Percentiles rank a stretch among this genome's conserved stretches.
Evolutionary conservation across 64 coral and sea anemone genomes (phyloP).

Genomic region (Pachyseris speciosa): DNA sequence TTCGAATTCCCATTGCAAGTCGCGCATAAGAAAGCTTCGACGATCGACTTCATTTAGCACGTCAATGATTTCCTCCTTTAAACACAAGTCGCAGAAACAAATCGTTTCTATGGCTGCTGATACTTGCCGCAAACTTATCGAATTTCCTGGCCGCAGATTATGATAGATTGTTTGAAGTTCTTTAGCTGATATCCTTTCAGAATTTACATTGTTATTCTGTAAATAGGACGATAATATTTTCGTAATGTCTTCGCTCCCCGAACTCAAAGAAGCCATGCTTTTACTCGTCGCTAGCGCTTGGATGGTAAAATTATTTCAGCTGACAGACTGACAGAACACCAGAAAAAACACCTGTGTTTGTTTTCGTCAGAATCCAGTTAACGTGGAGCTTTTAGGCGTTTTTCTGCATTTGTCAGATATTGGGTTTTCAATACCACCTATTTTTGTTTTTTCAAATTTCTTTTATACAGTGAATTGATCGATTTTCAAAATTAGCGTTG

Average conservation of each 20-base stretch:
- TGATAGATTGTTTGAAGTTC: constrained; percentile 54
- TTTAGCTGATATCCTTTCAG: constrained; percentile 14
- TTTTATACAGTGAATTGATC: not conserved
- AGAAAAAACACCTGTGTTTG: constrained; percentile 46
- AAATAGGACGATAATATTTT: not conserved
- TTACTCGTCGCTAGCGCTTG: not conserved
- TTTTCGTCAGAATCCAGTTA: not conserved
- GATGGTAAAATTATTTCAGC: not conserved
- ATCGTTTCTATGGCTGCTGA: constrained; percentile 47
- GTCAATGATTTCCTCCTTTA: constrained; percentile 53
- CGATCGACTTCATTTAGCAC: constrained; percentile 60
- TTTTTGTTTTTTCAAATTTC: not conserved
- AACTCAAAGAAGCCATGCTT: constrained; percentile 15
- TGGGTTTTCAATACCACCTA: not conserved
- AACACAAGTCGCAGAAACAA: constrained; percentile 70
- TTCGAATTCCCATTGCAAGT: constrained; percentile 62
- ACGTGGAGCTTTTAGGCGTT: not conserved
- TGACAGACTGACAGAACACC: not conserved
- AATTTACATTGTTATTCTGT: not conserved
- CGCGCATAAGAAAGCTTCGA: constrained; percentile 46
- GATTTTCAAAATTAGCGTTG: not conserved
- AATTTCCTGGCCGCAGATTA: constrained; percentile 44
- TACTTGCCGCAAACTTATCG: constrained; percentile 59
- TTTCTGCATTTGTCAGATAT: not conserved
- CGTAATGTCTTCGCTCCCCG: not conserved